Evolutionary conservation across 2,113 vertebrate species (phyloP).

Genomic region (Eubucco bourcierii): DNA sequence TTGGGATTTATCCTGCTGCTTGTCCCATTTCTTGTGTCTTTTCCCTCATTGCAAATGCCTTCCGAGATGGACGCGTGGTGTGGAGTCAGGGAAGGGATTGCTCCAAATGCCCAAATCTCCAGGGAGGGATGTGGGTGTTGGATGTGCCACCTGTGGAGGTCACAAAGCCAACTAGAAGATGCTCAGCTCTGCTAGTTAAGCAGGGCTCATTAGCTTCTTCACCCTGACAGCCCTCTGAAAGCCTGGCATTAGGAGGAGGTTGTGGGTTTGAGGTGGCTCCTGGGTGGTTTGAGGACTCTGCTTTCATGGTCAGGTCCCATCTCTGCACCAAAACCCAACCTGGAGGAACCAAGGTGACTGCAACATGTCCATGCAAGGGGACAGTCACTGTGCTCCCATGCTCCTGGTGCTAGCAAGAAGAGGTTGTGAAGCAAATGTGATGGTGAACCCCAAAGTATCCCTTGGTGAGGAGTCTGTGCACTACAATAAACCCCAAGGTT

Average conservation of each 20-base stretch:
- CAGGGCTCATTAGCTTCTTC: not conserved
- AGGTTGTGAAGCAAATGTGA: not conserved
- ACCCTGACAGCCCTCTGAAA: rapidly evolving
- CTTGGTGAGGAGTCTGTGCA: rapidly evolving
- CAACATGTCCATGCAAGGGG: not conserved
- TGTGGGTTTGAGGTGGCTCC: not conserved
- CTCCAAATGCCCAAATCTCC: not conserved
- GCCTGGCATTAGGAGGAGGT: not conserved
- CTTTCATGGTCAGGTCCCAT: not conserved
- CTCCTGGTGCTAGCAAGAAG: not conserved
- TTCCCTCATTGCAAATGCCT: not conserved
- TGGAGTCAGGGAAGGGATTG: not conserved
- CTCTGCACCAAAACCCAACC: not conserved
- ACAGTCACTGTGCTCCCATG: not conserved
- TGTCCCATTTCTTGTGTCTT: not conserved
- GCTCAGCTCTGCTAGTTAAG: not conserved
- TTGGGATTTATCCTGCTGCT: not conserved
- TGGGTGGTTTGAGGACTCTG: not conserved
- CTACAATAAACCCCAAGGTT: not conserved
- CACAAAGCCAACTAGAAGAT: rapidly evolving
- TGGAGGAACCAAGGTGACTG: not conserved
- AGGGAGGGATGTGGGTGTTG: rapidly evolving
- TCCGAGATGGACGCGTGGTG: rapidly evolving
- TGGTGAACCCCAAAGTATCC: rapidly evolving
- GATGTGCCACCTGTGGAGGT: not conserved